Evolutionary conservation across 2,113 vertebrate genomes (phyloP).

Genomic region (Ciconia stormi): DNA sequence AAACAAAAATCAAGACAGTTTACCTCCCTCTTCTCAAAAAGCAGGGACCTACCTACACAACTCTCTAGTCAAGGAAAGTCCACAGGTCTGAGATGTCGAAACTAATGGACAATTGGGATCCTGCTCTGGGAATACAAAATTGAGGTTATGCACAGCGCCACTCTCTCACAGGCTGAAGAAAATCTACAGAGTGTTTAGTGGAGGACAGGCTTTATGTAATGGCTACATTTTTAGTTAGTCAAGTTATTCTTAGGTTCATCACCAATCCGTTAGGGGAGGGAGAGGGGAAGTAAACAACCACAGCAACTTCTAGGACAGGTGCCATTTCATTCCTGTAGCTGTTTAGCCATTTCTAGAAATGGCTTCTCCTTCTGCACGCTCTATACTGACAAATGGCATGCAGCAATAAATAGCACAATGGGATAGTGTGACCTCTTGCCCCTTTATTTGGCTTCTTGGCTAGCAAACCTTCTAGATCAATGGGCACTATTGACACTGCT

Average conservation of each 20-base stretch:
- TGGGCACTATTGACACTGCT: background rate
- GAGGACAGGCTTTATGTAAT: constrained; percentile 27
- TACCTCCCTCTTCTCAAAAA: background rate
- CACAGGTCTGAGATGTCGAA: background rate
- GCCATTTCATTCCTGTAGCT: constrained; percentile 44
- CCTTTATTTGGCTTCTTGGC: constrained; percentile 4
- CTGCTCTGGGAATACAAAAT: background rate
- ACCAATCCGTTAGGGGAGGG: background rate
- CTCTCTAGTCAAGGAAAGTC: background rate
- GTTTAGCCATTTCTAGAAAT: constrained; percentile 56
- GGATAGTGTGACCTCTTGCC: constrained; percentile 1
- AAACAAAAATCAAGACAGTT: background rate
- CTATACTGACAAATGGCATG: background rate
- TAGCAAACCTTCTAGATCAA: background rate
- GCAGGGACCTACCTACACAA: background rate
- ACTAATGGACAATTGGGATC: background rate
- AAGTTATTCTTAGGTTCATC: constrained; percentile 42
- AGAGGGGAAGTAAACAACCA: constrained; percentile 50
- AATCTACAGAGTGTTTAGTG: background rate
- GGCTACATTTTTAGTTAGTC: constrained; percentile 15
- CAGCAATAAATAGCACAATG: constrained; percentile 51
- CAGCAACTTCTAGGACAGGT: background rate
- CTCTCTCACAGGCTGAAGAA: background rate
- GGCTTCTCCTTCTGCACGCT: background rate
- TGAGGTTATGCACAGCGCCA: background rate